Percentiles rank a stretch among this genome's conserved stretches.
phyloP scores from a whole-genome alignment of 92 coral and sea anemone genomes.

The Porites cylindrica region DNA sequence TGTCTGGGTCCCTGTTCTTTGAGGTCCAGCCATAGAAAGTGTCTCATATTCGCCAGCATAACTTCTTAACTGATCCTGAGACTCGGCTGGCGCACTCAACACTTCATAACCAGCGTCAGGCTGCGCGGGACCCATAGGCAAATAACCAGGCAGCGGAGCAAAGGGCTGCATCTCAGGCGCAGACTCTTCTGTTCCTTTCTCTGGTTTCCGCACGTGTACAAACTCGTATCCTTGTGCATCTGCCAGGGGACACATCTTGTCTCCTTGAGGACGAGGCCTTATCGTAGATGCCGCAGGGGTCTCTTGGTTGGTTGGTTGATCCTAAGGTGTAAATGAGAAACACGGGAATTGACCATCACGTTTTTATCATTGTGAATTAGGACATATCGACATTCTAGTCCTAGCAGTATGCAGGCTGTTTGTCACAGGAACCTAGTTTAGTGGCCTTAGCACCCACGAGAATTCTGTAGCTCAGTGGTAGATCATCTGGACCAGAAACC shows the following conservation, averaged over 20 bases:
- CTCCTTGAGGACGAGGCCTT: neutral
- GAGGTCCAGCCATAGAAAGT: constrained; percentile 39
- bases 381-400: no score
- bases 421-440: no score
- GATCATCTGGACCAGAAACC: no score
- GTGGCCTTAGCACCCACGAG: no score
- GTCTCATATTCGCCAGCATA: constrained; percentile 52
- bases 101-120: constrained; percentile 55
- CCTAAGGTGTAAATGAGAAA: neutral
- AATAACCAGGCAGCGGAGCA: constrained; percentile 82
- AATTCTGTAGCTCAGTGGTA: no score
- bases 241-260: constrained; percentile 53
- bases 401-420: no score
- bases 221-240: constrained; percentile 50
- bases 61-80: constrained; percentile 1
- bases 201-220: constrained; percentile 38
- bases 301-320: constrained; percentile 5
- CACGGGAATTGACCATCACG: no score
- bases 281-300: neutral
- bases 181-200: neutral
- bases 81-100: constrained; percentile 32
- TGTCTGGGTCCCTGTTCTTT: constrained; percentile 49
- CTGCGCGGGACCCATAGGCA: constrained; percentile 69
- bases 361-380: no score
- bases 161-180: constrained; percentile 72